Percentiles rank a stretch among this genome's conserved stretches.
These are phyloP conservation scores for Actinia equina DNA, from an alignment of 64 coral and sea anemone genomes.

Conservation along the genomic window DNA sequence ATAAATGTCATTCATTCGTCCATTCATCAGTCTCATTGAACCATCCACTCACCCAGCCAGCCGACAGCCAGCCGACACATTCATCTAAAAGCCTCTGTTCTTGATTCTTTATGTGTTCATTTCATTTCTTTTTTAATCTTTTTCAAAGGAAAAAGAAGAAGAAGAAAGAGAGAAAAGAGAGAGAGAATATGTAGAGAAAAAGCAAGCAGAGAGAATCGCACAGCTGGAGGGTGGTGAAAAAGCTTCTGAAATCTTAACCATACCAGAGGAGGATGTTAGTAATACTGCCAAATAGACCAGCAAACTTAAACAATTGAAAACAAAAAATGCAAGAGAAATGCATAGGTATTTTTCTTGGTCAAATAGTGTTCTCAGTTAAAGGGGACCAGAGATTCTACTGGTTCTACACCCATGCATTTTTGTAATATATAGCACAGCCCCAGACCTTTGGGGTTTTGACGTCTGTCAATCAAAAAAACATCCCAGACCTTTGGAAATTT, in stretches of 20 bases:
- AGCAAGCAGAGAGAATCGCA: conserved; percentile 77
- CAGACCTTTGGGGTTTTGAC: too few species aligned
- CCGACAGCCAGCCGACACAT: too few species aligned
- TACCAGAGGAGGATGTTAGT: not conserved
- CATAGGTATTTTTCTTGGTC: not conserved
- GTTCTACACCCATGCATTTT: too few species aligned
- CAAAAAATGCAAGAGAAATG: not conserved
- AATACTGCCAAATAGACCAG: not conserved
- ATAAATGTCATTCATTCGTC: too few species aligned
- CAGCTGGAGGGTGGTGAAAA: conserved; percentile 81
- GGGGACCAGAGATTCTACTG: too few species aligned
- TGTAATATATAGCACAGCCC: too few species aligned
- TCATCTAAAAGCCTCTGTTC: too few species aligned
- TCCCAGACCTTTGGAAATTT: too few species aligned
- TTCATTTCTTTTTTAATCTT: not conserved
- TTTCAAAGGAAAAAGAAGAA: conserved; percentile 93
- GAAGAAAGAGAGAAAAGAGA: conserved; percentile 83
- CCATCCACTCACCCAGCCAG: too few species aligned
- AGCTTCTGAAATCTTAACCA: not conserved
- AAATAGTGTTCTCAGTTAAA: too few species aligned
- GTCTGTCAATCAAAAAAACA: too few species aligned
- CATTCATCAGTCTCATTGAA: not conserved
- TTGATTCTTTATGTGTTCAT: not conserved
- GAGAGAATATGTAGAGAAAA: conserved; percentile 79
- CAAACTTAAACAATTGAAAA: not conserved